These are phyloP conservation scores for Hycleus phaleratus DNA, from an alignment of 1,140 invertebrate species.

Conservation along the genomic window DNA sequence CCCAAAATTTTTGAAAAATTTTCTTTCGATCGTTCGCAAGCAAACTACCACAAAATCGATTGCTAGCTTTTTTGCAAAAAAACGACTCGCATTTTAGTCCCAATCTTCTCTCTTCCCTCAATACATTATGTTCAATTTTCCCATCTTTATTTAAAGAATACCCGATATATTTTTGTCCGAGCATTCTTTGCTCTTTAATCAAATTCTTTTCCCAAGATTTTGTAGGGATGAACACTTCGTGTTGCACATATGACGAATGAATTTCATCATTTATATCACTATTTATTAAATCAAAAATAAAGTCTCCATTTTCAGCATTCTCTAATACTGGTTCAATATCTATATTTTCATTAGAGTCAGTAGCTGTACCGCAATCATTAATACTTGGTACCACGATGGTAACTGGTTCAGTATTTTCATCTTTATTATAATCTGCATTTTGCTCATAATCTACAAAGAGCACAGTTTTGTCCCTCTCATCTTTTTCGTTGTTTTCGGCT, in stretches of 20 bases:
- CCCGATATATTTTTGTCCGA: background rate
- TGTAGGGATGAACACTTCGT: background rate
- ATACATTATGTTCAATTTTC: background rate
- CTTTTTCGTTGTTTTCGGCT: too few relatives aligned
- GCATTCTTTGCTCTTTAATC: background rate
- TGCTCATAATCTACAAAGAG: too few relatives aligned
- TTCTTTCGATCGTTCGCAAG: background rate
- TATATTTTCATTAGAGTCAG: too few relatives aligned
- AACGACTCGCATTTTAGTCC: background rate
- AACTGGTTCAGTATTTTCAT: too few relatives aligned
- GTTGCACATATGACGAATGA: background rate
- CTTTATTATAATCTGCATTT: too few relatives aligned
- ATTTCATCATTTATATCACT: too few relatives aligned
- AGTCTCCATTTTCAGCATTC: too few relatives aligned
- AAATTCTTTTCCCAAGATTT: background rate
- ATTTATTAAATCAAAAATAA: too few relatives aligned
- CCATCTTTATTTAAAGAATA: background rate
- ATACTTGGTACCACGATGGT: too few relatives aligned
- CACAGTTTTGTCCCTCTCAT: too few relatives aligned
- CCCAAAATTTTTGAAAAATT: slow-evolving; percentile 1
- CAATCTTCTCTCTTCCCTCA: background rate
- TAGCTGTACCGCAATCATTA: too few relatives aligned
- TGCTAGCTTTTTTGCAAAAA: background rate
- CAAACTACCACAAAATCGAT: background rate
- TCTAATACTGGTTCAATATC: too few relatives aligned